Conservation (phyloP, 2,888 invertebrate genomes). For the Galeopsomyia nigrocyanea region DNA sequence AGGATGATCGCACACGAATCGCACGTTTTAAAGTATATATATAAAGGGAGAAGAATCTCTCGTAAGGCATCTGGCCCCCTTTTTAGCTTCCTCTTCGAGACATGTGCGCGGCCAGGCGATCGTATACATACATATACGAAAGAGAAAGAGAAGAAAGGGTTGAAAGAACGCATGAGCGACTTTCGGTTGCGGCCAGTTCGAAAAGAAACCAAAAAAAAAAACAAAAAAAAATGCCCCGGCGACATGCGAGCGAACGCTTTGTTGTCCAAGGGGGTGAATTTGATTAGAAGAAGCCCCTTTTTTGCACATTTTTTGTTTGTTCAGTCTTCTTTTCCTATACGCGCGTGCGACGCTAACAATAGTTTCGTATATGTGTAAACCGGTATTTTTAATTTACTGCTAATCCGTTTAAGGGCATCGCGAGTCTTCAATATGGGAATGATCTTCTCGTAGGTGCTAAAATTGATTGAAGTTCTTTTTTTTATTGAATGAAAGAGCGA, state of each 20-base stretch:
- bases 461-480: background rate
- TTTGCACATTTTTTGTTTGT: conserved; percentile 34
- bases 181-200: conserved; percentile 54
- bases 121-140: background rate
- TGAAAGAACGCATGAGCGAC: conserved; percentile 50
- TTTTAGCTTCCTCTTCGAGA: background rate
- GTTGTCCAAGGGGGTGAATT: conserved; percentile 64
- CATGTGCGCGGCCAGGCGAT: background rate
- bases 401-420: conserved; percentile 29
- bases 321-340: conserved; percentile 11
- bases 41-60: conserved; percentile 7
- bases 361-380: conserved; percentile 14
- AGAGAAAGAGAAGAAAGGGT: conserved; percentile 9
- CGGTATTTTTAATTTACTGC: conserved; percentile 21
- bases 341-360: background rate
- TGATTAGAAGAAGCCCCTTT: conserved; percentile 60
- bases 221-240: conserved; percentile 58
- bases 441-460: background rate
- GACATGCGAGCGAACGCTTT: conserved; percentile 51
- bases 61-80: conserved; percentile 3
- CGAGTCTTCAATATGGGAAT: no score
- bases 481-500: conserved; percentile 17
- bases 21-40: background rate
- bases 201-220: background rate
- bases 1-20: no score